phyloP scores from a whole-genome alignment of 37 sponge, comb jelly and placozoan species.

The Bolinopsis microptera region DNA sequence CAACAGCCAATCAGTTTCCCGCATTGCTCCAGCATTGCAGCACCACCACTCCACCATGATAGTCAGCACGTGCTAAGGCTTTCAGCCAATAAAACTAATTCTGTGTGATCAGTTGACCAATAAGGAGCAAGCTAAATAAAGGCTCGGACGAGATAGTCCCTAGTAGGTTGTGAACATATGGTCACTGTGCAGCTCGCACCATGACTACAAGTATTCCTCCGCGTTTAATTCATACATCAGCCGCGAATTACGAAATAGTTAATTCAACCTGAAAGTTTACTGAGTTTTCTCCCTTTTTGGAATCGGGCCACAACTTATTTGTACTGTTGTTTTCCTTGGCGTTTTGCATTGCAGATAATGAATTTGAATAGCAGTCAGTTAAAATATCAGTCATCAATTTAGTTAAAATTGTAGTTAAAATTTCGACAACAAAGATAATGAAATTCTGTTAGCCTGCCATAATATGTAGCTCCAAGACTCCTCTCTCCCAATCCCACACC shows the following conservation, averaged over 20 bases:
- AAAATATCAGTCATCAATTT: too few species aligned
- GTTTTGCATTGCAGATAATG: too few species aligned
- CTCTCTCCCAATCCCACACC: neutral
- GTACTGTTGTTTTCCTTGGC: too few species aligned
- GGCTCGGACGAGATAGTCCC: too few species aligned
- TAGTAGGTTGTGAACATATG: neutral
- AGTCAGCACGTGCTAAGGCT: neutral
- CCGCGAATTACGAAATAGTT: too few species aligned
- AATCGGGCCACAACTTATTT: too few species aligned
- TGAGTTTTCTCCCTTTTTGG: too few species aligned
- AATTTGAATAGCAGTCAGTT: too few species aligned
- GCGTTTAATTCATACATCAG: too few species aligned
- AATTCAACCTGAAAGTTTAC: too few species aligned
- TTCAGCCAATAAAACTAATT: neutral
- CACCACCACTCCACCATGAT: neutral
- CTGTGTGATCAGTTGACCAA: neutral
- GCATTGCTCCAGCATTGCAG: neutral
- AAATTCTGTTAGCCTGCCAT: neutral
- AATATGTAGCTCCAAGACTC: neutral
- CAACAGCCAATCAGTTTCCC: neutral
- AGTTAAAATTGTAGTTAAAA: too few species aligned
- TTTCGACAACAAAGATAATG: neutral
- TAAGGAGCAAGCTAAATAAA: neutral
- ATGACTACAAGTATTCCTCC: neutral
- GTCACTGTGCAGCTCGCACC: neutral